phyloP scores from a whole-genome alignment of 2,888 invertebrate species.

The Metopia argyrocephala region DNA sequence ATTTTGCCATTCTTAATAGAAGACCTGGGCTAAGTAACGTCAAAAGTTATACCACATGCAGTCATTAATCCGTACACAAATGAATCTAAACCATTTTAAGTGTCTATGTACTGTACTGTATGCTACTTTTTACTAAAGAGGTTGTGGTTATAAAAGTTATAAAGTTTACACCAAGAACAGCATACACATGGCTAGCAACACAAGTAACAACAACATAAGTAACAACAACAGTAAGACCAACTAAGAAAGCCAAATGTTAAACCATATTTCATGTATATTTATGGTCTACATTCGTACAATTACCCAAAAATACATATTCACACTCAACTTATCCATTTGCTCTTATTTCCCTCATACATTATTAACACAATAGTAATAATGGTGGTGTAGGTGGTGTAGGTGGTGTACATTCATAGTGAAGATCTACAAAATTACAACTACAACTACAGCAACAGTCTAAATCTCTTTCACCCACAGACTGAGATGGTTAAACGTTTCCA shows the following conservation, averaged over 20 bases:
- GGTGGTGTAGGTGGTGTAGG: slow-evolving; percentile 1
- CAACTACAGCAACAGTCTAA: background rate
- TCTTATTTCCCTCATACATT: background rate
- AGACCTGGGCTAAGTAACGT: slow-evolving; percentile 9
- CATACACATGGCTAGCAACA: background rate
- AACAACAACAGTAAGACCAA: background rate
- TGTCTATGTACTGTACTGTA: slow-evolving; percentile 9
- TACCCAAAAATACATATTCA: background rate
- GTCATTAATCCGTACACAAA: slow-evolving; percentile 21
- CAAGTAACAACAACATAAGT: background rate
- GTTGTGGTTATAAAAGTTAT: slow-evolving; percentile 20
- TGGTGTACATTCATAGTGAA: background rate
- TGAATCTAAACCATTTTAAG: slow-evolving; percentile 23
- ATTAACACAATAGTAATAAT: too few relatives aligned
- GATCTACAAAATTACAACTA: background rate
- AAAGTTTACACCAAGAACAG: slow-evolving; percentile 12
- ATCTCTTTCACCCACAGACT: slow-evolving; percentile 6
- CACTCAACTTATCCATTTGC: background rate
- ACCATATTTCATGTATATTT: slow-evolving; percentile 35
- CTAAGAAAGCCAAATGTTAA: slow-evolving; percentile 34
- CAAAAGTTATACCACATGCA: slow-evolving; percentile 18
- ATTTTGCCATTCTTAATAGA: background rate
- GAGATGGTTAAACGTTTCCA: slow-evolving; percentile 10
- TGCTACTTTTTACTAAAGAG: slow-evolving; percentile 2
- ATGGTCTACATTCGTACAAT: slow-evolving; percentile 14